These are phyloP conservation scores for Elysia crispata DNA, from an alignment of 2,888 invertebrate species.

Conservation along the genomic window DNA sequence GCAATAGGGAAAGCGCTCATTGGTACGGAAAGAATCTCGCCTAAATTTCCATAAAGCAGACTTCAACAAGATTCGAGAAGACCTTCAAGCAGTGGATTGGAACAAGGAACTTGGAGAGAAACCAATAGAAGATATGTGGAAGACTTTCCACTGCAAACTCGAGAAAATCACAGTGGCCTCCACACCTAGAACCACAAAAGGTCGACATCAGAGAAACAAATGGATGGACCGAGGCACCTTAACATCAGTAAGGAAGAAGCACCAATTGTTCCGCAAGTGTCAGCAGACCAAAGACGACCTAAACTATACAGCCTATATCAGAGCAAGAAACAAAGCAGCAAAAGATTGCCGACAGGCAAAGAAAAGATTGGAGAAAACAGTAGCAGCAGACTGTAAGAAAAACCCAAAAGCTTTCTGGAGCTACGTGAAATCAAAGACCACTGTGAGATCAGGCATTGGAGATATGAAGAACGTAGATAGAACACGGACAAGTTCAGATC, in stretches of 20 bases:
- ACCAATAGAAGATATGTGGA: background rate
- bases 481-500: slow-evolving; percentile 14
- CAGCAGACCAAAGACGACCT: background rate
- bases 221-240: slow-evolving; percentile 26
- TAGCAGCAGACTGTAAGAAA: slow-evolving; percentile 4
- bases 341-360: slow-evolving; percentile 11
- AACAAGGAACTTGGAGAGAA: background rate
- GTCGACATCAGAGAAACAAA: background rate
- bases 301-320: slow-evolving; percentile 14
- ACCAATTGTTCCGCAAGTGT: slow-evolving; percentile 4
- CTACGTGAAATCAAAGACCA: slow-evolving; percentile 2
- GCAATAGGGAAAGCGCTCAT: slow-evolving; percentile 12
- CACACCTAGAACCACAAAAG: background rate
- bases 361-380: background rate
- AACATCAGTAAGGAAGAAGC: slow-evolving; percentile 14
- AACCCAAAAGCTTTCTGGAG: slow-evolving; percentile 24
- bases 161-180: background rate
- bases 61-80: background rate
- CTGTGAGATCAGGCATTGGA: background rate
- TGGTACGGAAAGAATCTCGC: background rate
- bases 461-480: slow-evolving; percentile 15
- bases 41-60: slow-evolving; percentile 6
- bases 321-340: slow-evolving; percentile 11
- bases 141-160: background rate
- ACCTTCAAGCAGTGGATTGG: slow-evolving; percentile 16